Percentiles rank a stretch among this genome's conserved stretches.
Conservation (phyloP, 1,140 invertebrate species). For the Psix sp. region DNA sequence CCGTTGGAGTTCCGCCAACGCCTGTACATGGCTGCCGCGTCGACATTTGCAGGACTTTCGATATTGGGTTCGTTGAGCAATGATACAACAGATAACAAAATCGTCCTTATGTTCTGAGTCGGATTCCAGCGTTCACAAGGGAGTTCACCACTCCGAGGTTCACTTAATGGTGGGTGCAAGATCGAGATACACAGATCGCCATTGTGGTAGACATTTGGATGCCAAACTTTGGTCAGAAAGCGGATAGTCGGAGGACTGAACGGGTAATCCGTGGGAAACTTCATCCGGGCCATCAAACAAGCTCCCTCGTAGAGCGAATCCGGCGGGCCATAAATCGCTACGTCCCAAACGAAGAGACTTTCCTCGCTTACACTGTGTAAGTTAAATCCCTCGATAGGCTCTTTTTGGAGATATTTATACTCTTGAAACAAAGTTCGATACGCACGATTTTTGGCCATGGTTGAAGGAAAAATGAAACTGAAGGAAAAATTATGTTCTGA, state of each 20-base stretch:
- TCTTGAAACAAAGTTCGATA: background rate
- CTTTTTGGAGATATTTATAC: background rate
- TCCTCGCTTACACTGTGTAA: constrained; percentile 75
- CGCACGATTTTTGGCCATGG: background rate
- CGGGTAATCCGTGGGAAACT: background rate
- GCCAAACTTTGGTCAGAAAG: background rate
- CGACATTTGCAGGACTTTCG: constrained; percentile 98
- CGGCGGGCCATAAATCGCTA: constrained; percentile 98
- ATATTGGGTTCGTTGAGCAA: constrained; percentile 99
- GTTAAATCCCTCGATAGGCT: background rate
- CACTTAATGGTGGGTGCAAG: constrained; percentile 94
- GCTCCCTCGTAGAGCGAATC: constrained; percentile 99
- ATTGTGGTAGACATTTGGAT: constrained; percentile 81
- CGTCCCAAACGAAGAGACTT: constrained; percentile 99
- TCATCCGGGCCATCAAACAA: constrained; percentile 91
- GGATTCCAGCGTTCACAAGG: constrained; percentile 97
- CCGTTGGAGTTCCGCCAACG: constrained; percentile 99
- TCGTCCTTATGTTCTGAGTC: constrained; percentile 98
- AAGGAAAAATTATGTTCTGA: background rate
- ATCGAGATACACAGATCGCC: constrained; percentile 99
- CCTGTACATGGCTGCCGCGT: constrained; percentile 99
- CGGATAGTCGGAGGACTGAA: background rate
- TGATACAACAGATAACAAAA: constrained; percentile 98
- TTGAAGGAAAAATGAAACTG: background rate
- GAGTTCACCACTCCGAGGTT: background rate